Evolutionary conservation across 2,797 vertebrate species (phyloP).

Genomic region (Chaetodon trifasciatus): DNA sequence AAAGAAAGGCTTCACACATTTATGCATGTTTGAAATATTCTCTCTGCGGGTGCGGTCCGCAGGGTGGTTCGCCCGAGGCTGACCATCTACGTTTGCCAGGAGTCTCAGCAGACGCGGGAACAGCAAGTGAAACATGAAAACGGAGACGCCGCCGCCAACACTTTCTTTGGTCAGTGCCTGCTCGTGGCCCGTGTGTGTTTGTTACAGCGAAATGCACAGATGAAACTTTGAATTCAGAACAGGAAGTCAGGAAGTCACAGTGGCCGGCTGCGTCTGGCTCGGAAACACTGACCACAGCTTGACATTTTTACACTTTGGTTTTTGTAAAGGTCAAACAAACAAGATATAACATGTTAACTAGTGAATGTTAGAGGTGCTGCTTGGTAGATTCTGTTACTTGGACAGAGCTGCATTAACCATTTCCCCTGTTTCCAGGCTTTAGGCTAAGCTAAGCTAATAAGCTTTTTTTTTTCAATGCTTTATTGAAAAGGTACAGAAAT

Average conservation of each 20-base stretch:
- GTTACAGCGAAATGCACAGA: background rate
- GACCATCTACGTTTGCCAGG: slow-evolving; percentile 98
- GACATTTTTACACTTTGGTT: background rate
- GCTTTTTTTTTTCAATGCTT: no score
- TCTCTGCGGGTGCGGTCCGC: slow-evolving; percentile 22
- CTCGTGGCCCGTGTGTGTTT: background rate
- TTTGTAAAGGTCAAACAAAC: background rate
- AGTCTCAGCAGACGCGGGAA: slow-evolving; percentile 91
- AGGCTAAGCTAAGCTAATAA: background rate
- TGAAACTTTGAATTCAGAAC: background rate
- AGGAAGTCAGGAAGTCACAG: no score
- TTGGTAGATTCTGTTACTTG: background rate
- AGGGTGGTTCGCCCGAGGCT: slow-evolving; percentile 95
- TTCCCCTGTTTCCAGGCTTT: background rate
- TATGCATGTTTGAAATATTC: background rate
- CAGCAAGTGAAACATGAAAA: slow-evolving; percentile 94
- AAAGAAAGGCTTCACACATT: background rate
- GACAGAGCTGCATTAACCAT: background rate
- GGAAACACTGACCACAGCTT: background rate
- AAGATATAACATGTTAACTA: background rate
- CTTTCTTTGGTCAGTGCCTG: slow-evolving; percentile 91
- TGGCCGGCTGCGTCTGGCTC: no score
- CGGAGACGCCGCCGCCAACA: slow-evolving; percentile 88
- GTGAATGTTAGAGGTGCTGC: background rate
- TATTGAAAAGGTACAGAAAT: no score